Evolutionary conservation across 2,888 invertebrate species (phyloP).

Genomic region (Drosophila hamatofila): DNA sequence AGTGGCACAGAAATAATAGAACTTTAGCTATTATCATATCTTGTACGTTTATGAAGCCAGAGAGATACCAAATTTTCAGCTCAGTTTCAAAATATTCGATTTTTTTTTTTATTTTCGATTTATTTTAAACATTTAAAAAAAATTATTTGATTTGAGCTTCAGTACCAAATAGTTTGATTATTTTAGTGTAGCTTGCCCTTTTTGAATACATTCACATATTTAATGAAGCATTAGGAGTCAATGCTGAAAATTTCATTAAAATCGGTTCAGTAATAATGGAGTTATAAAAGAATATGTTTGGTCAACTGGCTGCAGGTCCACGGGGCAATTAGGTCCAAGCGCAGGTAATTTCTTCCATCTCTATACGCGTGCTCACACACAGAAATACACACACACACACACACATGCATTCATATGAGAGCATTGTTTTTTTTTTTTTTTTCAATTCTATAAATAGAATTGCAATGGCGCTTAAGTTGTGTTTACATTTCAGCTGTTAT

Average conservation of each 20-base stretch:
- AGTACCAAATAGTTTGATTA: background rate
- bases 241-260: background rate
- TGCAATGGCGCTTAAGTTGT: background rate
- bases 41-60: background rate
- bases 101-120: too few species aligned
- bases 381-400: too few species aligned
- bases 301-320: too few species aligned
- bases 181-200: rapidly evolving
- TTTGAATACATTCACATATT: rapidly evolving
- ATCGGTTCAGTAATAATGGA: background rate
- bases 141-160: background rate
- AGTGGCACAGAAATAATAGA: too few species aligned
- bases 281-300: background rate
- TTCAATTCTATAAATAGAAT: background rate
- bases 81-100: too few species aligned
- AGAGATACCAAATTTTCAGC: background rate
- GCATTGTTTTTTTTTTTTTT: background rate
- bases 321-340: too few species aligned
- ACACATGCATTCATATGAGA: background rate
- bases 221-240: background rate
- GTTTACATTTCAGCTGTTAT: background rate
- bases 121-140: too few species aligned
- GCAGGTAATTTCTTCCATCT: background rate
- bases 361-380: background rate
- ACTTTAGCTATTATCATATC: too few species aligned